Percentiles rank a stretch among this genome's conserved stretches.
Conservation (phyloP, 1,140 invertebrate genomes). For the Cydia splendana region DNA sequence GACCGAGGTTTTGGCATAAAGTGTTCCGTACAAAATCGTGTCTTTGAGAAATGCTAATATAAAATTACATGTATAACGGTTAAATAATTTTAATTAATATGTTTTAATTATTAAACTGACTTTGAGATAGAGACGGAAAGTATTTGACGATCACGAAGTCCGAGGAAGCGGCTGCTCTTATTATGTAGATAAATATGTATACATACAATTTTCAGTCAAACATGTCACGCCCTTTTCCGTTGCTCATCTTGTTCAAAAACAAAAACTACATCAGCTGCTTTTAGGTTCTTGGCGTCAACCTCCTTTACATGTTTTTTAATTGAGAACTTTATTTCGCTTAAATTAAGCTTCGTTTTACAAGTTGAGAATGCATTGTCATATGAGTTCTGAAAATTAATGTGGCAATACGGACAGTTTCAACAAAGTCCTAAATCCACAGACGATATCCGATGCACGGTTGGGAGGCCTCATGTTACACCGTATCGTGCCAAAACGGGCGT, state of each 20-base stretch:
- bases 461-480: not conserved
- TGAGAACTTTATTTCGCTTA: not conserved
- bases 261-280: not conserved
- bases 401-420: conserved; percentile 11
- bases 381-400: not conserved
- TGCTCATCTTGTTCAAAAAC: not conserved
- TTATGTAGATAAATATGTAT: not conserved
- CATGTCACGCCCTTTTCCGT: conserved; percentile 14
- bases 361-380: not conserved
- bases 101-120: no score
- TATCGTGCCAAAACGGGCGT: not conserved
- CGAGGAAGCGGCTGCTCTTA: not conserved
- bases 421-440: conserved; percentile 21
- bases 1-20: no score
- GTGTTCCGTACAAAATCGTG: no score
- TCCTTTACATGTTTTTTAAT: not conserved
- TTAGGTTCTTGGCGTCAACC: not conserved
- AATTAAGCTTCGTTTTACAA: not conserved
- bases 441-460: not conserved
- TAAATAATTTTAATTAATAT: no score
- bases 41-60: no score
- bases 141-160: no score
- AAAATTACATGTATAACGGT: no score
- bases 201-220: not conserved
- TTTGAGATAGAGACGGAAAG: no score